phyloP scores from a whole-genome alignment of 2,888 invertebrate genomes.

The Electrophaes corylata region DNA sequence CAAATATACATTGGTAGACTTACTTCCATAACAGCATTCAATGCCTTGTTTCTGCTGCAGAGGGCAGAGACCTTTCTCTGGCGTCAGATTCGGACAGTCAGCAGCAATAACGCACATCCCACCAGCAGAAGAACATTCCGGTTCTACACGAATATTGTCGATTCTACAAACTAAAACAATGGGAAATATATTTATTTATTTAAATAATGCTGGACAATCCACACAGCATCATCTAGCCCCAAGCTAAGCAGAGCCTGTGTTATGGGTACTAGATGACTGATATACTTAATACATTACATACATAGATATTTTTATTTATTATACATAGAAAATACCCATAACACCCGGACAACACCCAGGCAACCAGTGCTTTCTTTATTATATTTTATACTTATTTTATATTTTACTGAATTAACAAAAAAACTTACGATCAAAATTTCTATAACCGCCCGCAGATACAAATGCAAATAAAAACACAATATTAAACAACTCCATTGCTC shows the following conservation, averaged over 20 bases:
- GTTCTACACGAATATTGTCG: constrained; percentile 50
- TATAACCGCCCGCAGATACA: constrained; percentile 6
- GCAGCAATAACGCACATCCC: constrained; percentile 56
- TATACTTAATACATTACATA: no score
- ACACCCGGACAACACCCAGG: no score
- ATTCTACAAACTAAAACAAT: constrained; percentile 49
- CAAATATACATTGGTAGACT: constrained; percentile 27
- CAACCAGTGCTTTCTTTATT: no score
- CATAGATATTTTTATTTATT: no score
- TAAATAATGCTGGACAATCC: no score
- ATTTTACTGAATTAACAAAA: background rate
- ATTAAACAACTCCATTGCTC: constrained; percentile 18
- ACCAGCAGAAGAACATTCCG: constrained; percentile 46
- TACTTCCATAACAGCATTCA: constrained; percentile 66
- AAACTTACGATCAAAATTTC: constrained; percentile 20
- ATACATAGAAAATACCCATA: no score
- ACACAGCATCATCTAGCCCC: no score
- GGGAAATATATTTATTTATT: no score
- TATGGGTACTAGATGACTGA: no score
- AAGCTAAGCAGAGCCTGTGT: no score
- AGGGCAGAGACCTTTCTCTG: constrained; percentile 53
- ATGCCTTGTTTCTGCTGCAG: constrained; percentile 52
- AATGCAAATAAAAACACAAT: constrained; percentile 22
- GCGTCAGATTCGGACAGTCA: constrained; percentile 53
- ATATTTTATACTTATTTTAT: no score